A percentile compares a stretch with the other conserved stretches of the same genome.
Evolutionary conservation across 2,888 invertebrate species (phyloP).

Genomic region (Protophormia terraenovae): DNA sequence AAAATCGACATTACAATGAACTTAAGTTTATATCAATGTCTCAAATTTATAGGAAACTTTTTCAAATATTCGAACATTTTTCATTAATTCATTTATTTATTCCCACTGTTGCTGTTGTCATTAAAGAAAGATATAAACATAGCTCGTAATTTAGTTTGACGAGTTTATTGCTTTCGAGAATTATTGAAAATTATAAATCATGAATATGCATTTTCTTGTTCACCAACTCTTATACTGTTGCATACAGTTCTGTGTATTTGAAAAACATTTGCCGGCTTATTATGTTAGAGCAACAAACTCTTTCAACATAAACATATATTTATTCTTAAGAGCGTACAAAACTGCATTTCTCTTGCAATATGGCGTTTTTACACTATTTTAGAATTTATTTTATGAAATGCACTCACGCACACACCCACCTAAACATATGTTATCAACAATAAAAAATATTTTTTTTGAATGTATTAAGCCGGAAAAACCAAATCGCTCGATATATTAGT

Average conservation of each 20-base stretch:
- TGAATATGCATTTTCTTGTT: background rate
- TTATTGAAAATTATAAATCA: background rate
- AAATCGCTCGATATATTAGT: background rate
- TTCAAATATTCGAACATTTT: background rate
- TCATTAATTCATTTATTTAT: background rate
- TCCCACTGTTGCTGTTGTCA: background rate
- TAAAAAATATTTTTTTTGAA: no score
- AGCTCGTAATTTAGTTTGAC: background rate
- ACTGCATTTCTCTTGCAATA: conserved; percentile 3
- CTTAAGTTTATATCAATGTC: no score
- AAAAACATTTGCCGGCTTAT: conserved; percentile 24
- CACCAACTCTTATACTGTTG: background rate
- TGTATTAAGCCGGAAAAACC: conserved; percentile 15
- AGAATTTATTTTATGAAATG: background rate
- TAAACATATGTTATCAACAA: background rate
- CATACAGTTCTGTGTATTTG: background rate
- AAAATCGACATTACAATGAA: no score
- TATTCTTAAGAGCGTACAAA: background rate
- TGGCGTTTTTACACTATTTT: background rate
- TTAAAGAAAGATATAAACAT: background rate
- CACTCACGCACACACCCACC: background rate
- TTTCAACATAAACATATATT: background rate
- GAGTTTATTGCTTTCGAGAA: background rate
- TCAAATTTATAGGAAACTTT: no score
- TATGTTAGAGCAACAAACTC: background rate